These are phyloP conservation scores for Diaphora mendica DNA, from an alignment of 2,888 invertebrate genomes.

Conservation along the genomic window DNA sequence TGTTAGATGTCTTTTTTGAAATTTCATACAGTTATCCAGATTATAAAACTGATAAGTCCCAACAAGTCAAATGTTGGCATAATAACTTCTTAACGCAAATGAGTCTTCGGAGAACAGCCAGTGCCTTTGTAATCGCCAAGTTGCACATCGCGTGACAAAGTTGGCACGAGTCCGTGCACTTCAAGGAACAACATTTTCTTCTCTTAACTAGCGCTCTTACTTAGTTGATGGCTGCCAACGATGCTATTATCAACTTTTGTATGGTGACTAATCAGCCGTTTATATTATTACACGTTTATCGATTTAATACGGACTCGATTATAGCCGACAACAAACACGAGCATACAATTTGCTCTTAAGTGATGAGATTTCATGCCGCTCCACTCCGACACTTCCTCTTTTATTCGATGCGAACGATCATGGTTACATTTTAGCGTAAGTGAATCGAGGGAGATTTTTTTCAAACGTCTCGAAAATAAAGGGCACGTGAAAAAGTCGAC, in stretches of 20 bases:
- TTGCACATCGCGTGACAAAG: background rate
- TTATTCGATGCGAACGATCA: slow-evolving; percentile 31
- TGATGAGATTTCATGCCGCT: slow-evolving; percentile 30
- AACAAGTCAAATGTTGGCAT: background rate
- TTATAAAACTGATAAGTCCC: background rate
- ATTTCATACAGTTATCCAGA: background rate
- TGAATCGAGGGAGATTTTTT: slow-evolving; percentile 54
- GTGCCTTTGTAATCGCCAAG: background rate
- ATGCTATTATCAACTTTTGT: slow-evolving; percentile 49
- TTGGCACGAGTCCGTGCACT: background rate
- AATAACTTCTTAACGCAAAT: background rate
- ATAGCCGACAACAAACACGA: slow-evolving; percentile 51
- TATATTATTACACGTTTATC: slow-evolving; percentile 54
- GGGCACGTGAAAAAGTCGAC: slow-evolving; percentile 82
- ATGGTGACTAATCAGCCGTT: slow-evolving; percentile 37
- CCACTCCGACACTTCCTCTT: slow-evolving; percentile 13
- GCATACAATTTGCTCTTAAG: slow-evolving; percentile 52
- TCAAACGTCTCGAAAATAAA: slow-evolving; percentile 71
- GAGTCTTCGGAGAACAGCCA: background rate
- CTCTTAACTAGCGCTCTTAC: slow-evolving; percentile 27
- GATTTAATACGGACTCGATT: slow-evolving; percentile 65
- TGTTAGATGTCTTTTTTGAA: background rate
- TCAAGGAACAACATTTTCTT: slow-evolving; percentile 45
- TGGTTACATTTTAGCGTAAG: slow-evolving; percentile 40
- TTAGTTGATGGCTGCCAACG: slow-evolving; percentile 56